These are phyloP conservation scores for Amia ocellicauda DNA, from an alignment of 2,113 vertebrate species.

Conservation along the genomic window DNA sequence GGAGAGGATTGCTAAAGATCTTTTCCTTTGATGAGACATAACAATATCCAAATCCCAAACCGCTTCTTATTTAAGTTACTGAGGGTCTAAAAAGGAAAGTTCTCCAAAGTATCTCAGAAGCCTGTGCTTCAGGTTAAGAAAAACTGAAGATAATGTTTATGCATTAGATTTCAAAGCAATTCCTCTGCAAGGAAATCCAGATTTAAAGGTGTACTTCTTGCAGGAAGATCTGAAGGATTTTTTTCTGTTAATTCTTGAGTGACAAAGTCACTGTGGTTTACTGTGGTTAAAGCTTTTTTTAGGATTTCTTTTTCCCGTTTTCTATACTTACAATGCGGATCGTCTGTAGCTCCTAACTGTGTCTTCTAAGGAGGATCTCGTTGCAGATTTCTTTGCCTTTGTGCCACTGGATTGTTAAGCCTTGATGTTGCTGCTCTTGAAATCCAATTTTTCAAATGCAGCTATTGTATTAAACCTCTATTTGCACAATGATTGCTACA, in stretches of 20 bases:
- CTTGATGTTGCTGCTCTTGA: neutral
- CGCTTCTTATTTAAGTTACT: constrained; percentile 51
- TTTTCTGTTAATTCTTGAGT: constrained; percentile 33
- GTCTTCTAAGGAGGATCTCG: neutral
- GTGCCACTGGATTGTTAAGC: neutral
- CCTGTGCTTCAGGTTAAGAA: constrained; percentile 65
- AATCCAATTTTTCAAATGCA: neutral
- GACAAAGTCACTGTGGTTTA: neutral
- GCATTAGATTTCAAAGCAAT: constrained; percentile 65
- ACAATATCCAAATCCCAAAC: constrained; percentile 57
- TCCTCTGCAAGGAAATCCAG: constrained; percentile 56
- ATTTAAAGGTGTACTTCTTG: constrained; percentile 62
- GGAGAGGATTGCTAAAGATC: constrained; percentile 59
- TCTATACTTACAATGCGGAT: neutral
- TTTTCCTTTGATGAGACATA: constrained; percentile 69
- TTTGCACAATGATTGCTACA: too few species aligned
- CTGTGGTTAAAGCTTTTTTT: neutral
- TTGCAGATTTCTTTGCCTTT: too few species aligned
- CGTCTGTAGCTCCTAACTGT: neutral
- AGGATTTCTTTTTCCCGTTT: neutral
- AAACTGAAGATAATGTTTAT: constrained; percentile 62
- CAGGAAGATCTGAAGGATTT: constrained; percentile 54
- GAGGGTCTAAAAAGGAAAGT: constrained; percentile 61
- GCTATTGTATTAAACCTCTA: too few species aligned
- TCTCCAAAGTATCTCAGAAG: constrained; percentile 72